Conservation (phyloP, 2,113 vertebrate genomes). For the Hemiprocne comata region DNA sequence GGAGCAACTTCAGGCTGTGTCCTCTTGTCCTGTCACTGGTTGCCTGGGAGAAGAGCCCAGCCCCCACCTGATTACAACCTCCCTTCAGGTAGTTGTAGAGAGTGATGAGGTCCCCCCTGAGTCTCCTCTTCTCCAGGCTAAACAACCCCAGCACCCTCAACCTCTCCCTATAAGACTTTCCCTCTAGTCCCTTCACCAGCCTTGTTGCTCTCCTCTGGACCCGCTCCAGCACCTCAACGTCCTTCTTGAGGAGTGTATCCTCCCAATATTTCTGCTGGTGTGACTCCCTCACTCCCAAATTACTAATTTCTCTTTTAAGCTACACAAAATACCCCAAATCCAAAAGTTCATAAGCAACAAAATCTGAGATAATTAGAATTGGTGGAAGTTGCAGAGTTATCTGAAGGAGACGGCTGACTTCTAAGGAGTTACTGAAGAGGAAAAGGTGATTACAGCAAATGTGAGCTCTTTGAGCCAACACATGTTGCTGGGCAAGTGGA, state of each 20-base stretch:
- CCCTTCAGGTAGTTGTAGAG: too few relatives aligned
- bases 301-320: not conserved
- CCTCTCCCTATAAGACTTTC: too few relatives aligned
- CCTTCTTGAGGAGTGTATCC: not conserved
- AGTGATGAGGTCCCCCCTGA: too few relatives aligned
- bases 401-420: not conserved
- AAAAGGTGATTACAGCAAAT: constrained; percentile 48
- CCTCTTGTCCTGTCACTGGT: too few relatives aligned
- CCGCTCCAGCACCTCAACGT: too few relatives aligned
- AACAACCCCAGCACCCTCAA: too few relatives aligned
- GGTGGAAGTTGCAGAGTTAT: not conserved
- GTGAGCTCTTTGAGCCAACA: constrained; percentile 20
- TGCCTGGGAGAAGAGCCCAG: too few relatives aligned
- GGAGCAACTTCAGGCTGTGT: too few relatives aligned
- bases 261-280: not conserved
- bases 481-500: constrained; percentile 16
- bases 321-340: not conserved
- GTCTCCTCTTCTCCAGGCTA: too few relatives aligned
- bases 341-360: not conserved
- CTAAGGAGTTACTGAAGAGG: constrained; percentile 20
- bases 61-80: too few relatives aligned
- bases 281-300: not conserved
- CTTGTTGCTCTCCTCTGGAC: too few relatives aligned
- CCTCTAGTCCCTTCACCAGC: too few relatives aligned
- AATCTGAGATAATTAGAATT: not conserved